A percentile compares a stretch with the other conserved stretches of the same genome.
Evolutionary conservation across 2,113 vertebrate species (phyloP).

Genomic region (Setophaga petechia): DNA sequence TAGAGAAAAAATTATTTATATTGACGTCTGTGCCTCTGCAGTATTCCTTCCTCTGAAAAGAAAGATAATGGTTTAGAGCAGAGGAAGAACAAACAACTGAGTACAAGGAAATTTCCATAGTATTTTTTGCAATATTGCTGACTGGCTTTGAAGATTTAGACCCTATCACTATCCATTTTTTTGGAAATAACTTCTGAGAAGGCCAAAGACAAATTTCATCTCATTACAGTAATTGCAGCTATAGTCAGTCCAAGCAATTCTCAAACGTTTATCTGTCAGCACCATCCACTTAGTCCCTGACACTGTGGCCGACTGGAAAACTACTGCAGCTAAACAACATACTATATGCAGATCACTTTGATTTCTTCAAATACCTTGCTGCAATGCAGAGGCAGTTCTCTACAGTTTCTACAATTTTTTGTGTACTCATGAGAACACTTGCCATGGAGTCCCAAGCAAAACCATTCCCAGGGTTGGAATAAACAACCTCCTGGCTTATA

Average conservation of each 20-base stretch:
- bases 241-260: neutral
- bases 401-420: neutral
- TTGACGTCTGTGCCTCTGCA: neutral
- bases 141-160: conserved; percentile 37
- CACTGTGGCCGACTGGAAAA: conserved; percentile 7
- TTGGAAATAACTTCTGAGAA: conserved; percentile 13
- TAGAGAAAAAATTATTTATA: neutral
- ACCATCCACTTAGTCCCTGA: neutral
- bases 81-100: neutral
- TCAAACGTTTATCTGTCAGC: conserved; percentile 29
- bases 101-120: neutral
- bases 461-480: neutral
- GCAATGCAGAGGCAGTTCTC: conserved; percentile 53
- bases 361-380: conserved; percentile 43
- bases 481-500: neutral
- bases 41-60: conserved; percentile 8
- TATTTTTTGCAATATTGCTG: neutral
- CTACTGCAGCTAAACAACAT: conserved; percentile 42
- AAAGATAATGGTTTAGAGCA: neutral
- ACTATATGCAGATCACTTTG: conserved; percentile 45
- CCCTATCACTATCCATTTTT: neutral
- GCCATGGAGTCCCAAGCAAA: neutral
- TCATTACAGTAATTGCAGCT: conserved; percentile 46
- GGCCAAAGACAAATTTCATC: neutral
- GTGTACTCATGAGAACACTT: neutral